A percentile compares a stretch with the other conserved stretches of the same genome.
These are phyloP conservation scores for Thereva nobilitata DNA, from an alignment of 2,888 invertebrate genomes.

Conservation along the genomic window DNA sequence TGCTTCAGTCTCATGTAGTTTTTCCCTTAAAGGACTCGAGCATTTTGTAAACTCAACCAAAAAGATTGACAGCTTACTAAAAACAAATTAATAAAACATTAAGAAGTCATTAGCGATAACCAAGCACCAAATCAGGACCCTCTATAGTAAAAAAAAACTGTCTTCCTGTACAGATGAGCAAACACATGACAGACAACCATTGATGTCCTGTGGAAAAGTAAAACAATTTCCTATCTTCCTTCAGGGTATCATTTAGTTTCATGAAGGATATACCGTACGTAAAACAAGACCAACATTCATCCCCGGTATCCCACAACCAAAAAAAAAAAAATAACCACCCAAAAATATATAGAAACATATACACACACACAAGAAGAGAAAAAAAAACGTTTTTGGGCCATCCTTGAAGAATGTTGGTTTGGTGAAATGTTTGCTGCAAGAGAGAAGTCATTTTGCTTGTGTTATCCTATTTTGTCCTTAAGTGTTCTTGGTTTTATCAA, in stretches of 20 bases:
- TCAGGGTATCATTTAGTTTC: slow-evolving; percentile 31
- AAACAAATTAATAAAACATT: slow-evolving; percentile 43
- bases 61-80: slow-evolving; percentile 39
- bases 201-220: slow-evolving; percentile 33
- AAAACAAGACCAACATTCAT: slow-evolving; percentile 3
- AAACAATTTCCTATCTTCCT: slow-evolving; percentile 39
- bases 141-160: slow-evolving; percentile 5
- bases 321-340: neutral
- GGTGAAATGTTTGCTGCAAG: neutral
- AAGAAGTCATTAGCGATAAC: slow-evolving; percentile 40
- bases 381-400: neutral
- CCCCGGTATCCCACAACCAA: neutral
- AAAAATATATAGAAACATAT: neutral
- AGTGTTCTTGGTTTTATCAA: slow-evolving; percentile 40
- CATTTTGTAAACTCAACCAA: too few species aligned
- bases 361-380: too few species aligned
- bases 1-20: too few species aligned
- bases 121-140: neutral
- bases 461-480: slow-evolving; percentile 23
- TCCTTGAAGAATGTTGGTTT: neutral
- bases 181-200: slow-evolving; percentile 30
- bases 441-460: slow-evolving; percentile 9
- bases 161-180: slow-evolving; percentile 15
- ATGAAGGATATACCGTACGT: neutral
- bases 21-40: too few species aligned